Evolutionary conservation across 1,140 invertebrate genomes (phyloP).

Genomic region (Drusus annulatus): DNA sequence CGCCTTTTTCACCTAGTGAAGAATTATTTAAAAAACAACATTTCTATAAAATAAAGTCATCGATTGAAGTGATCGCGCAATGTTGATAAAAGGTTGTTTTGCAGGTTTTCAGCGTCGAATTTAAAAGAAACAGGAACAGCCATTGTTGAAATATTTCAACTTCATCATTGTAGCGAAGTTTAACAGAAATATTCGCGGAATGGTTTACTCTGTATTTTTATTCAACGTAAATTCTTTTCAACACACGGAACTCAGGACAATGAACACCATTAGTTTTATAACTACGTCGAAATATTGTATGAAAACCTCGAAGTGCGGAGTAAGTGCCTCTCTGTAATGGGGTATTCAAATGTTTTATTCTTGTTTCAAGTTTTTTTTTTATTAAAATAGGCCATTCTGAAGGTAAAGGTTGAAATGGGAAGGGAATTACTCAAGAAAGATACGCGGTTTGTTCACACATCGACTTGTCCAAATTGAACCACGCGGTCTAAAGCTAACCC

Average conservation of each 20-base stretch:
- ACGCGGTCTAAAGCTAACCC: too few relatives aligned
- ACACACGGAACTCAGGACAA: slow-evolving; percentile 9
- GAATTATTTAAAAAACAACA: too few relatives aligned
- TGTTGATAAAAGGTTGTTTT: neutral
- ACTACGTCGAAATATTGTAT: neutral
- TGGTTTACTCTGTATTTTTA: slow-evolving; percentile 22
- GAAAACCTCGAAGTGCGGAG: neutral
- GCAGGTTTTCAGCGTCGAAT: neutral
- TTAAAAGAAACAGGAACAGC: slow-evolving; percentile 8
- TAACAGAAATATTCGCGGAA: slow-evolving; percentile 1
- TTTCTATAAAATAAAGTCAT: too few relatives aligned
- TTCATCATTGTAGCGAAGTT: slow-evolving; percentile 10
- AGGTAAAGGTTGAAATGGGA: neutral
- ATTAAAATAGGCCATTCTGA: neutral
- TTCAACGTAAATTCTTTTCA: slow-evolving; percentile 24
- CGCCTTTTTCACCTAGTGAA: too few relatives aligned
- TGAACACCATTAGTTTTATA: slow-evolving; percentile 26
- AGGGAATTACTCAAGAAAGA: too few relatives aligned
- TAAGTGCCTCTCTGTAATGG: slow-evolving; percentile 2
- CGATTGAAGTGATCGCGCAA: neutral
- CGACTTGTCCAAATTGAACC: too few relatives aligned
- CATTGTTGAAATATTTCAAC: slow-evolving; percentile 17
- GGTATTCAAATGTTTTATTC: slow-evolving; percentile 14
- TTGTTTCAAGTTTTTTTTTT: neutral
- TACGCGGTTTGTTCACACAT: too few relatives aligned